Evolutionary conservation across 2,888 invertebrate species (phyloP).

Genomic region (Lymantria dispar): DNA sequence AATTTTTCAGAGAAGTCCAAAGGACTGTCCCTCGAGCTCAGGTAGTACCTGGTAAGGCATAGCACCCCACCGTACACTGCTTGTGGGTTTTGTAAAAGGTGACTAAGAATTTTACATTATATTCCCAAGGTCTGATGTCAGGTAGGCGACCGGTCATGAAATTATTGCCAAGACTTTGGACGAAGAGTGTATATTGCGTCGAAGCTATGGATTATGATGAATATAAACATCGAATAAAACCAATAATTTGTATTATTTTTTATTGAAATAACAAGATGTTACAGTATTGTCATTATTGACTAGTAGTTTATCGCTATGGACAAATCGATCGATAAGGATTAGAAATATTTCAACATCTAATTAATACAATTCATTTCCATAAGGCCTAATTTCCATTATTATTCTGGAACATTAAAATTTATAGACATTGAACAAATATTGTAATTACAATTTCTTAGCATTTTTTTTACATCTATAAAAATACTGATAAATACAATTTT

Average conservation of each 20-base stretch:
- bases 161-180: too few species aligned
- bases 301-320: conserved; percentile 39
- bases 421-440: not conserved
- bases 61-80: too few species aligned
- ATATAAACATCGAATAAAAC: too few species aligned
- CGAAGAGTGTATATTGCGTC: too few species aligned
- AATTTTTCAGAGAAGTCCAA: too few species aligned
- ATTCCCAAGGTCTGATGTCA: too few species aligned
- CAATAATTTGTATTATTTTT: conserved; percentile 35
- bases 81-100: too few species aligned
- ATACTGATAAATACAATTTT: conserved; percentile 42
- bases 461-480: conserved; percentile 36
- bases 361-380: conserved; percentile 29
- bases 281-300: conserved; percentile 46
- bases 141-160: too few species aligned
- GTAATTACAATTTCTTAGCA: not conserved
- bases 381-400: conserved; percentile 37
- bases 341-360: conserved; percentile 25
- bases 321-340: conserved; percentile 42
- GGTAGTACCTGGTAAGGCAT: too few species aligned
- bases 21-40: too few species aligned
- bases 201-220: too few species aligned
- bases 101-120: too few species aligned
- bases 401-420: not conserved
- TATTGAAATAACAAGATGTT: conserved; percentile 46